Evolutionary conservation across 2,797 vertebrate genomes (phyloP), one percentile per base, ranked within the genome.

Genomic region (Hipposideros larvatus): DNA sequence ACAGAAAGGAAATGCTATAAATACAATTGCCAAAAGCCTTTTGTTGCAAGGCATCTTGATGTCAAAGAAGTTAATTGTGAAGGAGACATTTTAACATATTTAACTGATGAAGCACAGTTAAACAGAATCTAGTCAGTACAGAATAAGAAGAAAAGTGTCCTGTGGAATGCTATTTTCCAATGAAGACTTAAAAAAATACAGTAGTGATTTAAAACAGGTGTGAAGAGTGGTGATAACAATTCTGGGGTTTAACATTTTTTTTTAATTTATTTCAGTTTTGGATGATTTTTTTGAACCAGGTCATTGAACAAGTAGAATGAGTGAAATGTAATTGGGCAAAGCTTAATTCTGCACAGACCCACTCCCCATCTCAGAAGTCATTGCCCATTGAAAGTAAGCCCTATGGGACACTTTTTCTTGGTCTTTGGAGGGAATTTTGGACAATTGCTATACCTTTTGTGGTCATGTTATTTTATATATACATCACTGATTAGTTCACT

Each of bases 1-100:
- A 80, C 86, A 68, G 37, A 66, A 94, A 89, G 77, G 24, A 78
- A 22, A 59, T 91, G 75, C 21, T 24, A 43, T 19, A 84, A 34
- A 21, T 93, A 22, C 71, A 82, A 46, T 71, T 55, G 11, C 51
- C 93, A 82, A 24, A 91, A 83, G 70, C 5, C 4, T 8, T 85
- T 66, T 85, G 34, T 61, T 79, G 4, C 3, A 79, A 51, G 41
- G 68, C 51, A 73, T 15, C 11, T 26, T 79, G 41, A 51, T 84
- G 15, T 66, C 65, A 74, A 53, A 86, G 8, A 74, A 77, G 16
- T 37, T 86, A 51, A 46, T n/a, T n/a, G 63, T 37, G 41, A 66
- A 59, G 53, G 19, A 63, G 15, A 21, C 2, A 46, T 1, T 19
- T 41, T n/a, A 75, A 21, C 13, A 19, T 70, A 74, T 78, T 59